Evolutionary conservation across 23 tunicate genomes (phyloP), one percentile per base, ranked within the genome.

Genomic region (Trididemnum clinides): DNA sequence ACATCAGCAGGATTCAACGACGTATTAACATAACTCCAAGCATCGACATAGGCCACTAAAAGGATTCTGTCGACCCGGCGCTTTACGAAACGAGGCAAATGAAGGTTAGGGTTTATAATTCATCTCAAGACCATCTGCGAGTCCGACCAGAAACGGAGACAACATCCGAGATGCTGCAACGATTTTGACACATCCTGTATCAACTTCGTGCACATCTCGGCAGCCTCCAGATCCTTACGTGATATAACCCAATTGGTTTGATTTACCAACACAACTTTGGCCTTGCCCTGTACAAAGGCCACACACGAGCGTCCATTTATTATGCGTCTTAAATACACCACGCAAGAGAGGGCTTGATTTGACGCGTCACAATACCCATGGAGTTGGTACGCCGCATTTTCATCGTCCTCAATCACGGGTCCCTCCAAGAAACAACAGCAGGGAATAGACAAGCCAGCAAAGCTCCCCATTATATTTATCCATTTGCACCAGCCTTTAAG

Each of bases 331-430:
- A 74, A 74, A 25, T 74, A 38, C 12, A 74, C 57, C 28, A 74
- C 58, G 57, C 80, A 74, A 44, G 58, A 74, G 57, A 74, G 37
- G 5, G 75, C 37, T 29, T 31, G 6, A 31, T 66, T 66, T 32
- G 75, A 66, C 6, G 75, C 75, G n/a, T 66, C 37, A 32, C 75
- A 66, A 66, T 29, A 66, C 12, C 75, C 75, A 66, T 66, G 37
- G 4, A 66, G 37, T 66, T 66, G 37, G n/a, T 66, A 66, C 6
- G 21, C 66, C 20, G 22, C 25, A 10, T n/a, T n/a, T 3, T n/a
- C 66, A 3, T 59, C 22, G 23, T 5, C 3, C 3, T 10, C 25
- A 59, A 10, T 19, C 20, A 19, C 66, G 22, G 20, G 25, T 15
- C 66, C 25, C 3, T n/a, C 25, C 20, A 28, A 25, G 22, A 10